These are phyloP conservation scores for Ormyrus pomaceus DNA, from an alignment of 2,888 invertebrate species.

Conservation along the genomic window DNA sequence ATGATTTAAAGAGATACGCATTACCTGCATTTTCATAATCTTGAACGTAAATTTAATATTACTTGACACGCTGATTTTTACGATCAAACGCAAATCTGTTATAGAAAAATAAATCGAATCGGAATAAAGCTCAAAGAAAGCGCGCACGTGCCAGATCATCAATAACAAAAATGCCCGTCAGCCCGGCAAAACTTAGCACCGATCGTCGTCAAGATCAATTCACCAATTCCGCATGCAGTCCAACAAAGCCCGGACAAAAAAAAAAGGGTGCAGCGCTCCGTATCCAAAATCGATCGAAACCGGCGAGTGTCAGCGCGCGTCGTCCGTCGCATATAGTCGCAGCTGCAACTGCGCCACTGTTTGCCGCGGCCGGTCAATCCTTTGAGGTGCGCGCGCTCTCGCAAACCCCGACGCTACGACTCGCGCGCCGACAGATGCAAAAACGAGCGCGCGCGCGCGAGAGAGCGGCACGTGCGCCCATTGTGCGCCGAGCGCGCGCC, in stretches of 20 bases:
- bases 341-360: conserved; percentile 18
- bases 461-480: neutral
- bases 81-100: too few species aligned
- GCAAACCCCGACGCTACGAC: neutral
- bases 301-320: neutral
- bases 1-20: too few species aligned
- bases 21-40: too few species aligned
- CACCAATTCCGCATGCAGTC: too few species aligned
- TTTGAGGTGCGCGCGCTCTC: conserved; percentile 5
- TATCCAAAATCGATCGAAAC: conserved; percentile 15
- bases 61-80: too few species aligned
- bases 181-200: neutral
- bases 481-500: neutral
- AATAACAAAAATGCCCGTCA: too few species aligned
- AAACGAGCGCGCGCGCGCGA: neutral
- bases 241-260: neutral
- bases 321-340: neutral
- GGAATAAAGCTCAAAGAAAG: too few species aligned
- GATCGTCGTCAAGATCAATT: conserved; percentile 1
- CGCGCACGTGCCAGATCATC: too few species aligned
- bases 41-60: too few species aligned
- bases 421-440: conserved; percentile 41
- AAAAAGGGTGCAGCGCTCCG: conserved; percentile 14
- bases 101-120: too few species aligned
- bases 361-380: conserved; percentile 27